phyloP scores from a whole-genome alignment of 1,140 invertebrate genomes.

The Euglossa dilemma region DNA sequence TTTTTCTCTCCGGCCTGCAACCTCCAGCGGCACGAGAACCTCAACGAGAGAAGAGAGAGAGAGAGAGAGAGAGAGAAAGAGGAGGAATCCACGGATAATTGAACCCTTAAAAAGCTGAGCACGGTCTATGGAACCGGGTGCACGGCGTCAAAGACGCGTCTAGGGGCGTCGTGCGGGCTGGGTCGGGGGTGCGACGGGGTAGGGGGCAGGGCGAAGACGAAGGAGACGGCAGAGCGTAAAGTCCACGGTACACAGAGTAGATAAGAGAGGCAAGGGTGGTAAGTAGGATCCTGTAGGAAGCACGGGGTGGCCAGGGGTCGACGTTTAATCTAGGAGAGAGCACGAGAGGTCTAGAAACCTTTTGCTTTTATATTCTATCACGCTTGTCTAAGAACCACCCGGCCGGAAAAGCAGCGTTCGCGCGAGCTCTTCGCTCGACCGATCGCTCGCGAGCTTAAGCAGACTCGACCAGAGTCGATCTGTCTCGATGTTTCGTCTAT shows the following conservation, averaged over 20 bases:
- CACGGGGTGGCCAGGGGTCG: constrained; percentile 17
- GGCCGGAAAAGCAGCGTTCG: constrained; percentile 52
- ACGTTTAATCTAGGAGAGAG: constrained; percentile 78
- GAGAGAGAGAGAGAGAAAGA: not conserved
- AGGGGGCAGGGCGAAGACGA: not conserved
- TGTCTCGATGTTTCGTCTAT: constrained; percentile 23
- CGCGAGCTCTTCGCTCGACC: not conserved
- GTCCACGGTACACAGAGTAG: constrained; percentile 51
- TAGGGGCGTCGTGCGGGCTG: not conserved
- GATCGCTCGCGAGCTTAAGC: constrained; percentile 16
- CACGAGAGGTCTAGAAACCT: constrained; percentile 66
- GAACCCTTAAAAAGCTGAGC: constrained; percentile 66
- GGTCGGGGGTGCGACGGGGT: not conserved
- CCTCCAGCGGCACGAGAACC: not conserved
- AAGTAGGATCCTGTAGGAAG: constrained; percentile 40
- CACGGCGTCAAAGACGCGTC: constrained; percentile 45
- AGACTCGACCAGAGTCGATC: constrained; percentile 22
- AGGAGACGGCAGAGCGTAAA: constrained; percentile 38
- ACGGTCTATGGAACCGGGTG: constrained; percentile 17
- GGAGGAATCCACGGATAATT: constrained; percentile 62
- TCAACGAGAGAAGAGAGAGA: not conserved
- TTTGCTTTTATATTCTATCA: constrained; percentile 76
- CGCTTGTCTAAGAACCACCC: constrained; percentile 62
- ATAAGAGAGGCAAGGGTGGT: constrained; percentile 40
- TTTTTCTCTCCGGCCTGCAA: not conserved